Conservation (phyloP, 37 sponge, comb jelly and placozoan genomes). For the Spongilla lacustris region DNA sequence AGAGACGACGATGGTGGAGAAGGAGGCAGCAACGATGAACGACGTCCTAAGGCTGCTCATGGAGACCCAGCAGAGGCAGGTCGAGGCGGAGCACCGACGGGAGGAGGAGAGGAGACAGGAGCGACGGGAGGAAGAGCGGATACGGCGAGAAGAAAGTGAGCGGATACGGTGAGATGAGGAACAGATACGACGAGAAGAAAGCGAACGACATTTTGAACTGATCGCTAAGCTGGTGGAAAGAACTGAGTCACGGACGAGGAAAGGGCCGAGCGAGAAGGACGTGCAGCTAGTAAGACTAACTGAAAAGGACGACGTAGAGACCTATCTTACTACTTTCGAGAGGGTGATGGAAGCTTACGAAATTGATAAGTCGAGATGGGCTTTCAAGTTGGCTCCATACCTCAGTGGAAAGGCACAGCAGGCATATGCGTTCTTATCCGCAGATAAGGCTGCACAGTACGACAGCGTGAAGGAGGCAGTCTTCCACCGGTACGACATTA, state of each 20-base stretch:
- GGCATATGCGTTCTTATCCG: conserved; percentile 37
- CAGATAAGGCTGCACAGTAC: conserved; percentile 4
- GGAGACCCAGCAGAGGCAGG: too few relatives aligned
- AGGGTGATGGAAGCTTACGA: conserved; percentile 17
- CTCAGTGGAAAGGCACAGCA: conserved; percentile 38
- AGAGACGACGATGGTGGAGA: too few relatives aligned
- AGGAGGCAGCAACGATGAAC: too few relatives aligned
- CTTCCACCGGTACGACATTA: conserved; percentile 23
- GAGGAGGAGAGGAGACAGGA: too few relatives aligned
- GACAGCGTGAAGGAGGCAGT: conserved; percentile 34
- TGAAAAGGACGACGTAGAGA: conserved; percentile 25
- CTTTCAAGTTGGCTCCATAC: conserved; percentile 13
- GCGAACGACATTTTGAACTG: too few relatives aligned
- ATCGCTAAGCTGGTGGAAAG: too few relatives aligned
- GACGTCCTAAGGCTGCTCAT: too few relatives aligned
- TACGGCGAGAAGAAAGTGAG: too few relatives aligned
- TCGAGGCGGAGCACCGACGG: too few relatives aligned
- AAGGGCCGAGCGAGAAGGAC: not conserved
- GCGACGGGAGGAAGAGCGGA: too few relatives aligned
- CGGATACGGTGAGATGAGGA: too few relatives aligned
- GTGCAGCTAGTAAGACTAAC: conserved; percentile 13
- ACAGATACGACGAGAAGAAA: too few relatives aligned
- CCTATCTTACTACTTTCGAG: conserved; percentile 14
- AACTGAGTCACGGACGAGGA: not conserved
- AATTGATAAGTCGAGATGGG: conserved; percentile 12